Conservation (phyloP, 2,888 invertebrate genomes). For the Mantis religiosa region DNA sequence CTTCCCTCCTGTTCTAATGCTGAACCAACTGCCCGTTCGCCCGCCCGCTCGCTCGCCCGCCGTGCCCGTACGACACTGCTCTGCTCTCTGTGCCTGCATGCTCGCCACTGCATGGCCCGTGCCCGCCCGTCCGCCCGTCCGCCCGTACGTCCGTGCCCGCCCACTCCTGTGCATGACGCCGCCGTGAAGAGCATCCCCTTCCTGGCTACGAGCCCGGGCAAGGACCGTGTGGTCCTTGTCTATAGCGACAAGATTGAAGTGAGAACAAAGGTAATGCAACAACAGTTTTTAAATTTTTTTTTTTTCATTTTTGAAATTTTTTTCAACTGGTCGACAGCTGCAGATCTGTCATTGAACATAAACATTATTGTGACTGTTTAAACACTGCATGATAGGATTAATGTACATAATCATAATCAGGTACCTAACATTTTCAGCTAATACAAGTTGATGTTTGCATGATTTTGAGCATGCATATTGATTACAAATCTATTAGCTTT, state of each 20-base stretch:
- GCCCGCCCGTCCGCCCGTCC: slow-evolving; percentile 27
- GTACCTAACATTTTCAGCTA: background rate
- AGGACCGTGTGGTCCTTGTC: slow-evolving; percentile 51
- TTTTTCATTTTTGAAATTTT: background rate
- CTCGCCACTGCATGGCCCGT: slow-evolving; percentile 31
- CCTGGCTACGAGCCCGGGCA: slow-evolving; percentile 47
- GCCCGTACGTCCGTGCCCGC: slow-evolving; percentile 32
- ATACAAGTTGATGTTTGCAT: background rate
- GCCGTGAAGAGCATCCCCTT: slow-evolving; percentile 45
- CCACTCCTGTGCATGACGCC: slow-evolving; percentile 33
- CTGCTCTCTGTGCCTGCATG: slow-evolving; percentile 25
- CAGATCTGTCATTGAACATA: background rate
- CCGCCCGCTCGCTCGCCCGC: slow-evolving; percentile 26
- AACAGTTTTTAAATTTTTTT: slow-evolving; percentile 3
- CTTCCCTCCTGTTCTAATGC: slow-evolving; percentile 31
- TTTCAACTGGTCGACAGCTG: background rate
- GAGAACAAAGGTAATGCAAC: slow-evolving; percentile 46
- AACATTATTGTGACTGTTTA: background rate
- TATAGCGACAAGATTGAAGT: slow-evolving; percentile 53
- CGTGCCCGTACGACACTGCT: slow-evolving; percentile 18
- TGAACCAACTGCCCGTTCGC: slow-evolving; percentile 29
- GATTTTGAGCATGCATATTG: background rate
- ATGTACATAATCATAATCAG: background rate
- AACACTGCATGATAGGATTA: background rate
- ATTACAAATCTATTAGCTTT: background rate